A percentile compares a stretch with the other conserved stretches of the same genome.
These are phyloP conservation scores for Fundulus diaphanus DNA, from an alignment of 2,797 vertebrate genomes.

Conservation along the genomic window DNA sequence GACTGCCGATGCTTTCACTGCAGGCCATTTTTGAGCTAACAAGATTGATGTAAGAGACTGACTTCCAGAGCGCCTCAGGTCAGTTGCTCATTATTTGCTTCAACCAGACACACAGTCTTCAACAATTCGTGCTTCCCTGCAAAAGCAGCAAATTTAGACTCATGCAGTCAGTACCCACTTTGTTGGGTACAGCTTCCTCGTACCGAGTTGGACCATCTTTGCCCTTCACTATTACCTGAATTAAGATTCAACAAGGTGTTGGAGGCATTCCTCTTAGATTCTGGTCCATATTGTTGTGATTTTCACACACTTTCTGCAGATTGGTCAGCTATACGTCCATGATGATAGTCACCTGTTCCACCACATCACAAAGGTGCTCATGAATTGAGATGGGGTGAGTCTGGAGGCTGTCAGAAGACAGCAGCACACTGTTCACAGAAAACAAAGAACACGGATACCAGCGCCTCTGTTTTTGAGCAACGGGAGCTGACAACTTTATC, in stretches of 20 bases:
- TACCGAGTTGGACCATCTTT: neutral
- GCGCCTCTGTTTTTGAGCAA: no score
- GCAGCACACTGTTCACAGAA: no score
- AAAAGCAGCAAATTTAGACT: neutral
- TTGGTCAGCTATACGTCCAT: neutral
- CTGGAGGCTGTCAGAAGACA: neutral
- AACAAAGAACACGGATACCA: no score
- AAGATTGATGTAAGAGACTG: conserved; percentile 6
- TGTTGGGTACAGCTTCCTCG: neutral
- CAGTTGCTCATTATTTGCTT: conserved; percentile 4
- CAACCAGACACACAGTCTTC: conserved; percentile 6
- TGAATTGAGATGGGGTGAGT: neutral
- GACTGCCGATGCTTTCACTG: conserved; percentile 27
- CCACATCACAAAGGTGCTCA: neutral
- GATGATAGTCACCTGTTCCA: neutral
- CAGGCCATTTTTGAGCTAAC: conserved; percentile 21
- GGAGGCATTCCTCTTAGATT: neutral
- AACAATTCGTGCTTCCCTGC: neutral
- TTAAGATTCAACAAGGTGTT: neutral
- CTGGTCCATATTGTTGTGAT: neutral
- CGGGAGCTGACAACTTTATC: no score
- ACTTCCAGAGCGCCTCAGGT: conserved; percentile 26
- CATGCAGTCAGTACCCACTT: neutral
- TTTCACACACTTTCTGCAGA: neutral
- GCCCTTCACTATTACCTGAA: neutral